These are phyloP conservation scores for Phallusia fumigata DNA, from an alignment of 23 tunicate species.

Conservation along the genomic window DNA sequence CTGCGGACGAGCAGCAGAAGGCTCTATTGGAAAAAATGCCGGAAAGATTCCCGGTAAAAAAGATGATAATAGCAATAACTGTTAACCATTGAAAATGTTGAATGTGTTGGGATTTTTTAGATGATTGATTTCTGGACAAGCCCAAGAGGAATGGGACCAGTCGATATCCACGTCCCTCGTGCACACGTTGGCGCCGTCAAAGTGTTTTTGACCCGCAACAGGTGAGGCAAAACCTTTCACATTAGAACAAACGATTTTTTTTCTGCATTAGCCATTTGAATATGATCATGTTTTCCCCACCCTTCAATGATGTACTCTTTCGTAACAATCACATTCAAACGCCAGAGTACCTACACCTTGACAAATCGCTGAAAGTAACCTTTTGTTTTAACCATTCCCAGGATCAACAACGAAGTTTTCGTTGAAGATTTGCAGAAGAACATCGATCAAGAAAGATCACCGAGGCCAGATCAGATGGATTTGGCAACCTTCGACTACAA, in stretches of 20 bases:
- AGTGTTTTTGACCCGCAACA: conserved; percentile 20
- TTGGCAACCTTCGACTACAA: conserved; percentile 56
- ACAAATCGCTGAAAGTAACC: no score
- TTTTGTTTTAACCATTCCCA: neutral
- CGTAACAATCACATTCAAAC: no score
- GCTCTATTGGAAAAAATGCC: neutral
- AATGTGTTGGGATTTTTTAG: conserved; percentile 11
- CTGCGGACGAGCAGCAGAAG: conserved; percentile 5
- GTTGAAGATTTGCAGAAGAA: conserved; percentile 65
- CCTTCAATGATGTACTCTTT: no score
- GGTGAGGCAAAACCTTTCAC: neutral
- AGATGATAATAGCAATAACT: no score
- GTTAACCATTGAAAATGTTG: no score
- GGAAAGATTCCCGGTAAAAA: neutral
- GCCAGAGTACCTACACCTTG: no score
- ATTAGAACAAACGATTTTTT: no score
- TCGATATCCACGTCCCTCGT: conserved; percentile 43
- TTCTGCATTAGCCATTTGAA: no score
- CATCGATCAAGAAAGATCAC: conserved; percentile 30
- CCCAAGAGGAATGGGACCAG: conserved; percentile 30
- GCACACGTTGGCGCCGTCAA: conserved; percentile 15
- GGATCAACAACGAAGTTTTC: conserved; percentile 56
- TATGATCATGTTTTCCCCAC: no score
- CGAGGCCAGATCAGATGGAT: conserved; percentile 31
- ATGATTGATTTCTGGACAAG: conserved; percentile 48